Evolutionary conservation across 2,888 invertebrate genomes (phyloP), one percentile per base, ranked within the genome.

Genomic region (Phlogophora meticulosa): DNA sequence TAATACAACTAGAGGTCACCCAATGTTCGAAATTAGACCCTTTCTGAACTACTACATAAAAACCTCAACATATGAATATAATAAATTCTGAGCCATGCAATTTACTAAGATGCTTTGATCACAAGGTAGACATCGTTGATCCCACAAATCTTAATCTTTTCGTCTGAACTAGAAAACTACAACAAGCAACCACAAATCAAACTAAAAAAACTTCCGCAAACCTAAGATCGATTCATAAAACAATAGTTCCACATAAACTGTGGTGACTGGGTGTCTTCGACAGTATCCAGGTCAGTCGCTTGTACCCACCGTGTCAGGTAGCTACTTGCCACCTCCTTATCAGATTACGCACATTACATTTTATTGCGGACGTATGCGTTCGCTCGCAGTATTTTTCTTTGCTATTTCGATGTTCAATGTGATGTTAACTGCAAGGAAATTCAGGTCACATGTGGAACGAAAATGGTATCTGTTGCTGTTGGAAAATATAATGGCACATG

Each of bases 321-420:
- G 53, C 38, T 40, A 46, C 68, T 62, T 38, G 53, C 45, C 43
- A 17, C 22, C 22, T 52, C 32, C 36, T 43, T 62, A 67, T 43
- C 62, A 46, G 43, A 60, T 59, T 43, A 40, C 59, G 36, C 73
- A 58, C 43, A 28, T 67, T 52, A 56, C 40, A 56, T 75, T 59
- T 75, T 68, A 74, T 59, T 68, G 59, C 58, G 2, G 24, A 4
- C 46, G 46, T 56, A 40, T 56, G 38, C 22, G 51, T 59, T 75
- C 40, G 17, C 48, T 42, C 10, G 4, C 7, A 28, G 20, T 32
- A 28, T 55, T 67, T 49, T 42, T 42, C 13, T 53, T n/a, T 36
- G 24, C 43, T 15, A 48, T 74, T 61, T 40, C 9, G 15, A 13
- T 11, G 28, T 43, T 43, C 20, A 38, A 42, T 45, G 38, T 49